Evolutionary conservation across 2,113 vertebrate species (phyloP).

Genomic region (Scortum barcoo): DNA sequence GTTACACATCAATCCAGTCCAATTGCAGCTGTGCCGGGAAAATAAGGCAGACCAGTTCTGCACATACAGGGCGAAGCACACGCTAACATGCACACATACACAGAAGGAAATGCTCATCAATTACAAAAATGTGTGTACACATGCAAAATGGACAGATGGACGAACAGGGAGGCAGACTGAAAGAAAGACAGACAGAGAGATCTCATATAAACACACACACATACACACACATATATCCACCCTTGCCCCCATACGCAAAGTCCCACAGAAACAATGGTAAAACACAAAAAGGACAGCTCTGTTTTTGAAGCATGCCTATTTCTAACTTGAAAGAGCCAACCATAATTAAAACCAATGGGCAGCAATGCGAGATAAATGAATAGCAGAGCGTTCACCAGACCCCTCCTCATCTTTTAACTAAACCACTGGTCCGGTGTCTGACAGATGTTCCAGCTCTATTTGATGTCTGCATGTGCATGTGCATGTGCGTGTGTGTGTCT

Average conservation of each 20-base stretch:
- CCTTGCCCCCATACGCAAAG: slow-evolving; percentile 18
- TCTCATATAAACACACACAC: slow-evolving; percentile 20
- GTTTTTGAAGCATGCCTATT: slow-evolving; percentile 90
- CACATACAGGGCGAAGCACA: slow-evolving; percentile 80
- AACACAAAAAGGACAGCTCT: slow-evolving; percentile 89
- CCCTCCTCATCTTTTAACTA: slow-evolving; percentile 79
- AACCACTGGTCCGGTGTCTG: slow-evolving; percentile 93
- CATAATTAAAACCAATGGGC: slow-evolving; percentile 98
- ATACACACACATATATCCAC: slow-evolving; percentile 1
- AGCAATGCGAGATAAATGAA: slow-evolving; percentile 94
- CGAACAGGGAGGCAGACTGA: slow-evolving; percentile 35
- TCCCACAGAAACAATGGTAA: slow-evolving; percentile 84
- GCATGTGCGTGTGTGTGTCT: slow-evolving; percentile 71
- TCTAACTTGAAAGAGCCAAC: slow-evolving; percentile 90
- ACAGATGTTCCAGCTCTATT: slow-evolving; percentile 94
- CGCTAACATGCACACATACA: slow-evolving; percentile 33
- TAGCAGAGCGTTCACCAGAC: slow-evolving; percentile 69
- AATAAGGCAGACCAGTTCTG: slow-evolving; percentile 79
- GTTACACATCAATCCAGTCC: slow-evolving; percentile 97
- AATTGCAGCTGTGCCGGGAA: slow-evolving; percentile 96
- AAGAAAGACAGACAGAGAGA: slow-evolving; percentile 22
- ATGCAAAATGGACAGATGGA: slow-evolving; percentile 70
- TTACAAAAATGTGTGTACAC: slow-evolving; percentile 78
- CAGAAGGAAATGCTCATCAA: slow-evolving; percentile 71
- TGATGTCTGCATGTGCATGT: slow-evolving; percentile 83